These are phyloP conservation scores for Pygmarrhopalites habei DNA, from an alignment of 1,140 invertebrate genomes.

Conservation along the genomic window DNA sequence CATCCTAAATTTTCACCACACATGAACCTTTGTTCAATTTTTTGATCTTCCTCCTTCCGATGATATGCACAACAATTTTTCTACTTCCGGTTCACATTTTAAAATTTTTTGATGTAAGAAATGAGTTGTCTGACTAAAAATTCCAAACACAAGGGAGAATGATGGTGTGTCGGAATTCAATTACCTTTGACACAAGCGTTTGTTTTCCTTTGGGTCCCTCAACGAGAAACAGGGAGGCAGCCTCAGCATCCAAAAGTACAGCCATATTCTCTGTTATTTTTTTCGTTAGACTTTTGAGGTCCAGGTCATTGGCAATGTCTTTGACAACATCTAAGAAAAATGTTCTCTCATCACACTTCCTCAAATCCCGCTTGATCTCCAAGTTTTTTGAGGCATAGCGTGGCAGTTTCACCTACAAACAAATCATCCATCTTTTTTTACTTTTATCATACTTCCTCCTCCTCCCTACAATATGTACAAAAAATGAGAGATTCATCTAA, in stretches of 20 bases:
- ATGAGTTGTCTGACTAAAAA: too few relatives aligned
- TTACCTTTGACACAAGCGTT: constrained; percentile 46
- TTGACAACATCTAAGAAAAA: constrained; percentile 48
- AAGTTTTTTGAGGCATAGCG: constrained; percentile 44
- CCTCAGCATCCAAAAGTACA: constrained; percentile 47
- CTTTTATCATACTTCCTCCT: neutral
- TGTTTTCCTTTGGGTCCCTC: constrained; percentile 45
- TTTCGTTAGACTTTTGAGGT: constrained; percentile 46
- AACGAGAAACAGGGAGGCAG: constrained; percentile 48
- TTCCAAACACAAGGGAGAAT: too few relatives aligned
- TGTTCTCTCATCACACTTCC: constrained; percentile 44
- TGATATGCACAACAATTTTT: too few relatives aligned
- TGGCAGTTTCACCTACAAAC: constrained; percentile 42
- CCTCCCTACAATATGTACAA: too few relatives aligned
- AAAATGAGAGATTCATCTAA: too few relatives aligned
- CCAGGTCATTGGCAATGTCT: constrained; percentile 48
- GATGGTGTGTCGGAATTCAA: too few relatives aligned
- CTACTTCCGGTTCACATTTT: too few relatives aligned
- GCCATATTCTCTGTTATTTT: constrained; percentile 48
- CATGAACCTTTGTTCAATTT: too few relatives aligned
- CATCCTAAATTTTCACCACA: too few relatives aligned
- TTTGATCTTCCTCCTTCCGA: too few relatives aligned
- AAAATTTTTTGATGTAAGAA: too few relatives aligned
- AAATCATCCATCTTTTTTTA: neutral
- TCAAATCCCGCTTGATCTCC: constrained; percentile 46